A percentile compares a stretch with the other conserved stretches of the same genome.
Evolutionary conservation across 30 jellyfish, hydroid and myxozoan species (phyloP).

Genomic region (Chrysaora quinquecirrha): DNA sequence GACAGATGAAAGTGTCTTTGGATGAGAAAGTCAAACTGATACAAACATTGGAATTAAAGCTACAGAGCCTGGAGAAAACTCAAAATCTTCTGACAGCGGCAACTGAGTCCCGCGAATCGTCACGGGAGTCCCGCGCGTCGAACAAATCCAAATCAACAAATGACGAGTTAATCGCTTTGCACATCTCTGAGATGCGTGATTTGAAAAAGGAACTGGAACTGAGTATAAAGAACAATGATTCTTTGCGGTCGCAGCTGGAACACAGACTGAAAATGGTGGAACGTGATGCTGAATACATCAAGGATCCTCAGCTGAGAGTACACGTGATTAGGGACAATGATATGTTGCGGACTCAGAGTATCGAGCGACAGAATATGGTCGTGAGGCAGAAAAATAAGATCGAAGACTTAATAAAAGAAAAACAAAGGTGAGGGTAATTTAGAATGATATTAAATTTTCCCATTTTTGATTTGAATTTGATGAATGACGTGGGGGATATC

Average conservation of each 20-base stretch:
- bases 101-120: background rate
- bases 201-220: constrained; percentile 73
- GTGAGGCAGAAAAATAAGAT: constrained; percentile 30
- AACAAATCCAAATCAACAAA: constrained; percentile 40
- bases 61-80: constrained; percentile 18
- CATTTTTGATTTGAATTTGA: background rate
- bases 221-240: constrained; percentile 72
- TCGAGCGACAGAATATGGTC: constrained; percentile 47
- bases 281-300: constrained; percentile 61
- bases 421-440: constrained; percentile 34
- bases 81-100: background rate
- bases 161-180: constrained; percentile 71
- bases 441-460: background rate
- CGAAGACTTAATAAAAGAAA: constrained; percentile 48
- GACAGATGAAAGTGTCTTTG: background rate
- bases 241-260: constrained; percentile 76
- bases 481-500: too few relatives aligned
- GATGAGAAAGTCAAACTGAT: constrained; percentile 15
- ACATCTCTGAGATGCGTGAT: constrained; percentile 84
- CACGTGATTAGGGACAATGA: constrained; percentile 84
- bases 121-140: background rate
- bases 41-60: constrained; percentile 4
- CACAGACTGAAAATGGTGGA: constrained; percentile 70
- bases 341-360: constrained; percentile 70
- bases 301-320: constrained; percentile 76